Percentiles rank a stretch among this genome's conserved stretches.
Conservation (phyloP, 2,888 invertebrate genomes). For the Myathropa florea region DNA sequence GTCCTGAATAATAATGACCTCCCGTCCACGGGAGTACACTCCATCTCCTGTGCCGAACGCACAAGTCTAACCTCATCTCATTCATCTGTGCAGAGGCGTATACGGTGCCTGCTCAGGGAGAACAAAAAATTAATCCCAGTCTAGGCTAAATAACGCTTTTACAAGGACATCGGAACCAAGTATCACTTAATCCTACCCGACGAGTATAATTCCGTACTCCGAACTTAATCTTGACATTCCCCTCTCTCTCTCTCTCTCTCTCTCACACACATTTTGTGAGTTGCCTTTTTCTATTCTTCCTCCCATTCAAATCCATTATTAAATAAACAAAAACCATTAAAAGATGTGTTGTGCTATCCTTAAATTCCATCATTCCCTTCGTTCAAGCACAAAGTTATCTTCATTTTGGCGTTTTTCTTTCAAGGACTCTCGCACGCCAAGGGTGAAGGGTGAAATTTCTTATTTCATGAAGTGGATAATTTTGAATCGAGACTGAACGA, state of each 20-base stretch:
- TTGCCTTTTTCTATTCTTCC: too few species aligned
- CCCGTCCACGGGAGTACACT: neutral
- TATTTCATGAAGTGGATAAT: constrained; percentile 66
- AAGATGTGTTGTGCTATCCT: constrained; percentile 61
- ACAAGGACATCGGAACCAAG: constrained; percentile 46
- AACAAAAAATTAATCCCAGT: constrained; percentile 30
- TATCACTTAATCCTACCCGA: constrained; percentile 47
- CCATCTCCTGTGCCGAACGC: neutral
- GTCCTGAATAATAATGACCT: constrained; percentile 4
- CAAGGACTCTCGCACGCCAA: constrained; percentile 55
- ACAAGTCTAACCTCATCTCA: neutral
- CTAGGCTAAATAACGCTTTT: constrained; percentile 37
- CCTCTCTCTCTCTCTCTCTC: neutral
- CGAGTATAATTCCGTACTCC: constrained; percentile 53
- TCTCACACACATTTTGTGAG: neutral
- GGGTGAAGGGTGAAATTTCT: constrained; percentile 64
- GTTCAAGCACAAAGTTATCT: constrained; percentile 46
- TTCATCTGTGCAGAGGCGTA: neutral
- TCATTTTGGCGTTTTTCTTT: constrained; percentile 19
- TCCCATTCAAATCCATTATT: constrained; percentile 30
- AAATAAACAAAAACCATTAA: constrained; percentile 63
- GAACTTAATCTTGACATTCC: neutral
- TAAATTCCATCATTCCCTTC: constrained; percentile 36
- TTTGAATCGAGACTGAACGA: constrained; percentile 54
- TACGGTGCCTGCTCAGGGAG: neutral